Evolutionary conservation across 2,113 vertebrate genomes (phyloP).

Genomic region (Ctenodactylus gundi): DNA sequence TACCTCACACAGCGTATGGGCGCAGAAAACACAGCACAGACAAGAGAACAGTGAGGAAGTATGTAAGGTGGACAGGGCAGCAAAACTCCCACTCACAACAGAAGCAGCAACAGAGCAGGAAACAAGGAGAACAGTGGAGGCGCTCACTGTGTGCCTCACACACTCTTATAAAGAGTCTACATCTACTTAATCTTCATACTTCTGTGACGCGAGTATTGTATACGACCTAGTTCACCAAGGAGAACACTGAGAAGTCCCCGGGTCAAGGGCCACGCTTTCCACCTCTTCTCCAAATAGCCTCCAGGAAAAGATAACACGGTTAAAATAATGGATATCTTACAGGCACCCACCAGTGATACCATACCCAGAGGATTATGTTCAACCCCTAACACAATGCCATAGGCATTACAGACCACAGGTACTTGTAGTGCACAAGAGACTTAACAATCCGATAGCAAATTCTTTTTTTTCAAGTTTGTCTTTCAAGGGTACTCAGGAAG

Average conservation of each 20-base stretch:
- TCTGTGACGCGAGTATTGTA: neutral
- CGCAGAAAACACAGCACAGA: neutral
- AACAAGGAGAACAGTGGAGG: neutral
- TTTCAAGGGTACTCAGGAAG: neutral
- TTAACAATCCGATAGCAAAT: neutral
- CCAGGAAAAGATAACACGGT: neutral
- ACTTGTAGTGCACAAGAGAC: neutral
- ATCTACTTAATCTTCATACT: neutral
- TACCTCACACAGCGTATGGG: no score
- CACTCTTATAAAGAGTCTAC: neutral
- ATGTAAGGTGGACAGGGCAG: neutral
- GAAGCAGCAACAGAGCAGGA: neutral
- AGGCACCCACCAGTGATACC: neutral
- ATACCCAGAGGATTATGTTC: neutral
- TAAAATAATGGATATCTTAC: neutral
- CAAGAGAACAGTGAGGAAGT: neutral
- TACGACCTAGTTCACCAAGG: neutral
- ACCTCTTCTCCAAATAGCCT: neutral
- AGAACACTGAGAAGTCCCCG: neutral
- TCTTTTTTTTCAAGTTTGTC: neutral
- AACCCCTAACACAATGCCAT: neutral
- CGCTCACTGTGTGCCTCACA: rapidly evolving
- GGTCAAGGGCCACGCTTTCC: neutral
- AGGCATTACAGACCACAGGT: neutral
- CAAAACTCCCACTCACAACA: neutral